Evolutionary conservation across 1,140 invertebrate species (phyloP), one percentile per base, ranked within the genome.

Genomic region (Lycorma delicatula): DNA sequence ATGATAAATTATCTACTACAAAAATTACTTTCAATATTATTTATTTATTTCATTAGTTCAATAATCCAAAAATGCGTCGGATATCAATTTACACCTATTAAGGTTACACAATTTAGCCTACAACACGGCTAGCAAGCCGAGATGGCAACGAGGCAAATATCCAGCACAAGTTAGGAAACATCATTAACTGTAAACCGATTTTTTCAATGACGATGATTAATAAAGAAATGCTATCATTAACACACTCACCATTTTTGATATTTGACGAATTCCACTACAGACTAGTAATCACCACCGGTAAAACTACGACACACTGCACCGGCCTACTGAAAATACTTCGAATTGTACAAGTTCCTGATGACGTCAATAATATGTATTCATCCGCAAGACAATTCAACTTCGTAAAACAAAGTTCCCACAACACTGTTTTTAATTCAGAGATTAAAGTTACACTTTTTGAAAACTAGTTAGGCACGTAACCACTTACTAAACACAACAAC

Each of bases 261-360:
- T 41, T 56, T 60, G 48, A 54, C 29, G 54, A 54, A 61, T 65
- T 53, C 56, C 48, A 63, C 63, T 64, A 64, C 56, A 56, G 60
- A 60, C 62, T 65, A 64, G 58, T 65, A 63, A 62, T 63, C 63
- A 63, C 61, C 56, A 52, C 61, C 62, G 58, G 60, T 60, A 60
- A 55, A 63, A 65, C 62, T 65, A 64, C 55, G 63, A 65, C 61
- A 66, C 63, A 63, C 63, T 63, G 62, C 61, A 64, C 64, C 61
- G 60, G 60, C 38, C 54, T 60, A 63, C 59, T 59, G 60, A 58
- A 58, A 66, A 63, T 66, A 62, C 64, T 63, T 63, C 56, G 64
- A 66, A 66, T 64, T 59, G 61, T 65, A 59, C 62, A 63, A 60
- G 60, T 56, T 59, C 38, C 41, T 58, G 54, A 54, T 62, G 62